Base-by-base conservation (phyloP, 2,888 invertebrate genomes). In the Spisula solida region DNA sequence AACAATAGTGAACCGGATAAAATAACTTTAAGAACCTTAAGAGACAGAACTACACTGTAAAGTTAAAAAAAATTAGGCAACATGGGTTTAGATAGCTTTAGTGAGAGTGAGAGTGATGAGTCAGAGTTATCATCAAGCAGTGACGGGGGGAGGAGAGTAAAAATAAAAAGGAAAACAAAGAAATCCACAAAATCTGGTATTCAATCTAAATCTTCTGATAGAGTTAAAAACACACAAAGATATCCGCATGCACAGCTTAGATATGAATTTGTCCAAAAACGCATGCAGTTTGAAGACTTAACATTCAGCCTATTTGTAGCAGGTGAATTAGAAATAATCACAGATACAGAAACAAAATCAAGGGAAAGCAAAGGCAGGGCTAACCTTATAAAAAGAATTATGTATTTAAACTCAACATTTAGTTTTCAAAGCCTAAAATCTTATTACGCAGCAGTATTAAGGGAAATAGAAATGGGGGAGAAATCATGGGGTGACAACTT, bases 241-340 rank as follows among this genome's bases (percentile, higher is more conserved):
- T 82, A 82, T 34, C 82, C 82, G 1, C 60, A 82, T 41, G 20
- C 82, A 20, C 82, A 66, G n/a, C 41, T 66, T 0, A 29, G 82
- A 31, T 82, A 82, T 20, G 82, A 82, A 66, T 82, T 66, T 41
- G 82, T 82, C 0, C 16, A 34, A n/a, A 16, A 8, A 1, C 34
- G 66, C 41, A 16, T 41, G 8, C 20, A 20, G 8, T 82, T 82
- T 66, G 56, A 82, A 34, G 31, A 82, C 4, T 29, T 82, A 41
- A 56, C n/a, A 47, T 10, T 66, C 2, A 82, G 31, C 41, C 70
- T 86, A 48, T 86, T 86, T 81, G 80, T 86, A 8, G 86, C 86
- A 12, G 86, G 87, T 10, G 66, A 87, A 66, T 29, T 87, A 31
- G 81, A 87, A 29, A 87, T 84, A 12, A 83, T 83, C 20, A 79